A percentile compares a stretch with the other conserved stretches of the same genome.
These are phyloP conservation scores for Nesoenas mayeri DNA, from an alignment of 2,113 vertebrate genomes.

Conservation along the genomic window DNA sequence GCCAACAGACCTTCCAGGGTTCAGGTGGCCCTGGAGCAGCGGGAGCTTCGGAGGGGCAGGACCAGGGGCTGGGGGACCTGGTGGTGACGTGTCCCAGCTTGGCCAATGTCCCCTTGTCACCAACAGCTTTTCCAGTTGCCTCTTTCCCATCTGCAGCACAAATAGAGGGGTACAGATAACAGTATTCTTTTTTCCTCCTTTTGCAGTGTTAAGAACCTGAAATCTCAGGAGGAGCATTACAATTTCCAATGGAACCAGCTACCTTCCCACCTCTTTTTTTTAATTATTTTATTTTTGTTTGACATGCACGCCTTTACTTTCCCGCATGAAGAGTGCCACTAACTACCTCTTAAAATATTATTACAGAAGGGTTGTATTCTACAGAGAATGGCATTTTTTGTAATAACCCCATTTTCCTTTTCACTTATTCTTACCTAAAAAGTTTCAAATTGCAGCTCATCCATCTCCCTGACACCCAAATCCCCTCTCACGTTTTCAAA, in stretches of 20 bases:
- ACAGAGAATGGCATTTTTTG: background rate
- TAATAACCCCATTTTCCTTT: constrained; percentile 26
- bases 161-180: background rate
- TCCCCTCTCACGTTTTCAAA: background rate
- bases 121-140: background rate
- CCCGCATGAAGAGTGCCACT: background rate
- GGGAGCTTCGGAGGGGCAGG: background rate
- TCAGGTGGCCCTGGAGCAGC: background rate
- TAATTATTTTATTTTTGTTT: background rate
- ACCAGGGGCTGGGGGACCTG: background rate
- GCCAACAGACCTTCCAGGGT: background rate
- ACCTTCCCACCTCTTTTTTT: background rate
- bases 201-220: background rate
- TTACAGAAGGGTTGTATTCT: background rate
- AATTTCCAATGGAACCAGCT: background rate
- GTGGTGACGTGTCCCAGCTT: no score
- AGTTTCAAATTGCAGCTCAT: constrained; percentile 44
- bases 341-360: background rate
- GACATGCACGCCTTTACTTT: background rate
- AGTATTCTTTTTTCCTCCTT: background rate
- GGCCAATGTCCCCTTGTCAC: no score
- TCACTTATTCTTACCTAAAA: constrained; percentile 27
- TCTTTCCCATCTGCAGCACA: background rate
- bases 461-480: constrained; percentile 51
- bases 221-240: background rate